These are phyloP conservation scores for Phragmatobia fuliginosa DNA, from an alignment of 2,888 invertebrate species.

Conservation along the genomic window DNA sequence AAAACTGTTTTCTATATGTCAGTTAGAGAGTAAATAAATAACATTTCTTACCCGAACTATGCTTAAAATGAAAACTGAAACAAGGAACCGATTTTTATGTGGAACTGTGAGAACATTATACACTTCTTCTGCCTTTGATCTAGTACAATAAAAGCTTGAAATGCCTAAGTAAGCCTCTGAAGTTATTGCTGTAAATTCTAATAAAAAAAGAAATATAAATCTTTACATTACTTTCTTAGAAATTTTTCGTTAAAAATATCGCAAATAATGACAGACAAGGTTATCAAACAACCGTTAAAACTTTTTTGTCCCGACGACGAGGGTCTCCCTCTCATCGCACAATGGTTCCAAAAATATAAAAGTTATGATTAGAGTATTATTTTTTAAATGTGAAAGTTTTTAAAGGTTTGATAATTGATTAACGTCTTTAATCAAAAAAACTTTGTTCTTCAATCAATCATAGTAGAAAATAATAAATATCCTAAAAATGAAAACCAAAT, in stretches of 20 bases:
- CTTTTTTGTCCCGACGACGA: background rate
- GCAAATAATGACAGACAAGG: background rate
- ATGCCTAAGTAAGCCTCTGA: background rate
- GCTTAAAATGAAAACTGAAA: background rate
- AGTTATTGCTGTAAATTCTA: too few species aligned
- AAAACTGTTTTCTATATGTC: background rate
- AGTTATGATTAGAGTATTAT: too few species aligned
- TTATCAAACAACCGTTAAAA: background rate
- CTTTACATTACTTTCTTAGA: too few species aligned
- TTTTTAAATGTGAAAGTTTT: background rate
- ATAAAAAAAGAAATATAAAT: too few species aligned
- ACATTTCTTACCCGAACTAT: background rate
- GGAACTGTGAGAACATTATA: background rate
- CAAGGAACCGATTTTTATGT: too few species aligned
- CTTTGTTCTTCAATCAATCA: too few species aligned
- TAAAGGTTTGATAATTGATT: too few species aligned
- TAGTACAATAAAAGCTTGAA: background rate
- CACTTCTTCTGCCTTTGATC: background rate
- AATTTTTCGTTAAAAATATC: background rate
- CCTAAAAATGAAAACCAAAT: too few species aligned
- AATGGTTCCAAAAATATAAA: too few species aligned
- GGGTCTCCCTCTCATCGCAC: too few species aligned
- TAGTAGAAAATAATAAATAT: too few species aligned
- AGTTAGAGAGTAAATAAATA: too few species aligned
- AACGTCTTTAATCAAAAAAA: background rate